Evolutionary conservation across 2,113 vertebrate genomes (phyloP).

Genomic region (Xyliphius kryptos): DNA sequence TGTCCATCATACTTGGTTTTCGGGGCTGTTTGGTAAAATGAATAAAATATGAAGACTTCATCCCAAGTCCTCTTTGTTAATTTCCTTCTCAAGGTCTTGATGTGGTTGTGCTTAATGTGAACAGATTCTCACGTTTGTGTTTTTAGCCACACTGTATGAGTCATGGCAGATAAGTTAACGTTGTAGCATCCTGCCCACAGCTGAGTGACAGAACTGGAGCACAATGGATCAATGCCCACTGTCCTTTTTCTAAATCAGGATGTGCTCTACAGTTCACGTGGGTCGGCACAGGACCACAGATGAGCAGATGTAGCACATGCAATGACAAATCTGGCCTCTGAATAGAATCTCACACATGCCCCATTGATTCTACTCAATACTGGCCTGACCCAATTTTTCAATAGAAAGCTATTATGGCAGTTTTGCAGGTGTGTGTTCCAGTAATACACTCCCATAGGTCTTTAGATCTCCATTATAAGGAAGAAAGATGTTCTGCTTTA

Average conservation of each 20-base stretch:
- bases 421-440: constrained; percentile 27
- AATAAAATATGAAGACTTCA: too few species aligned
- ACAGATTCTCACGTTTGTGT: constrained; percentile 26
- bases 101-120: constrained; percentile 10
- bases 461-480: constrained; percentile 10
- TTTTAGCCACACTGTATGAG: constrained; percentile 20
- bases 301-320: constrained; percentile 1
- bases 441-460: constrained; percentile 2
- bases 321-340: neutral
- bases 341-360: constrained; percentile 3
- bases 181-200: constrained; percentile 35
- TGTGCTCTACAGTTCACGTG: constrained; percentile 13
- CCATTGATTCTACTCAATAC: neutral
- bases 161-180: constrained; percentile 31
- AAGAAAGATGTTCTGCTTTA: constrained; percentile 5
- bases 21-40: too few species aligned
- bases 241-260: constrained; percentile 19
- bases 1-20: too few species aligned
- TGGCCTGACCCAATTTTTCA: neutral
- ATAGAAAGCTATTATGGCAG: neutral
- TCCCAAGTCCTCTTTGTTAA: neutral
- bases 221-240: constrained; percentile 36
- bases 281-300: neutral
- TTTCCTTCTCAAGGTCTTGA: neutral
- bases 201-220: constrained; percentile 42